phyloP scores from a whole-genome alignment of 2,797 vertebrate species.

The Rachycentron canadum region DNA sequence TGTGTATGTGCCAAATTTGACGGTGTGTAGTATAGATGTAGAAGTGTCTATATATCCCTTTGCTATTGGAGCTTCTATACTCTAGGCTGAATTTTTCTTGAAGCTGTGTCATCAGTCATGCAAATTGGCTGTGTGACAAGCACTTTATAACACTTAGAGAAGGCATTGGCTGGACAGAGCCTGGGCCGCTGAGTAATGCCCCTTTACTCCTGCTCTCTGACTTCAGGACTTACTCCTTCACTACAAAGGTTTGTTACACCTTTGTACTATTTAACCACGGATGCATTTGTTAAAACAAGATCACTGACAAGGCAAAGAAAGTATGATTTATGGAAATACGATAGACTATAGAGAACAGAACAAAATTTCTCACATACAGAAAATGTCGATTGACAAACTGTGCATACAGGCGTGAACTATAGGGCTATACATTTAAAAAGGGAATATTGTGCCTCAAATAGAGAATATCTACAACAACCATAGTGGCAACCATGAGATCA shows the following conservation, averaged over 20 bases:
- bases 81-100: slow-evolving; percentile 52
- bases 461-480: not conserved
- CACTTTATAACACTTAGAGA: slow-evolving; percentile 80
- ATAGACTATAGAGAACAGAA: slow-evolving; percentile 15
- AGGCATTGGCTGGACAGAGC: slow-evolving; percentile 40
- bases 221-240: slow-evolving; percentile 33
- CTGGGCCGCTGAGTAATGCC: slow-evolving; percentile 57
- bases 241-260: slow-evolving; percentile 35
- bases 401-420: not conserved
- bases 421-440: slow-evolving; percentile 14
- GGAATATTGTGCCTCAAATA: slow-evolving; percentile 5
- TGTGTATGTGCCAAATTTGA: slow-evolving; percentile 16
- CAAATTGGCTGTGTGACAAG: slow-evolving; percentile 81
- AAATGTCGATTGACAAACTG: not conserved
- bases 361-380: slow-evolving; percentile 12
- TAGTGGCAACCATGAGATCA: slow-evolving; percentile 14
- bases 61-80: slow-evolving; percentile 43
- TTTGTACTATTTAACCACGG: slow-evolving; percentile 31
- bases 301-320: slow-evolving; percentile 32
- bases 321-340: slow-evolving; percentile 47
- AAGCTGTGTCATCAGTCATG: slow-evolving; percentile 81
- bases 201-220: slow-evolving; percentile 21
- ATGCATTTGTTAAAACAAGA: slow-evolving; percentile 33
- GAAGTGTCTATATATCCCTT: slow-evolving; percentile 9
- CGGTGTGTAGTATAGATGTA: slow-evolving; percentile 3